Percentiles rank a stretch among this genome's conserved stretches.
phyloP scores from a whole-genome alignment of 1,140 invertebrate species.

The Achroia grisella region DNA sequence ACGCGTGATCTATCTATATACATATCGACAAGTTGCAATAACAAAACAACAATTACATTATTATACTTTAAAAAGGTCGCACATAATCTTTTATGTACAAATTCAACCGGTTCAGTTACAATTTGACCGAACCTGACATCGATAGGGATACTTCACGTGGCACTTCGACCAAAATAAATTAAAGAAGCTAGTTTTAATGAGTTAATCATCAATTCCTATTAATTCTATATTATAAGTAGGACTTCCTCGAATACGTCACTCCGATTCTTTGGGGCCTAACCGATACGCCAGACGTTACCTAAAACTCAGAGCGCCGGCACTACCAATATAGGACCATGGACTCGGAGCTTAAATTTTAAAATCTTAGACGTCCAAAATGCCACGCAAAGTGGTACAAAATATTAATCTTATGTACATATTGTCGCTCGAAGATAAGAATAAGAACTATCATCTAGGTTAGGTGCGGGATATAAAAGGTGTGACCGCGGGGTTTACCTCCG shows the following conservation, averaged over 20 bases:
- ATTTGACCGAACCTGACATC: constrained; percentile 45
- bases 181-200: constrained; percentile 10
- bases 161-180: constrained; percentile 26
- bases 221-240: constrained; percentile 36
- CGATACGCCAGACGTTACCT: no score
- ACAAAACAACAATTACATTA: constrained; percentile 66
- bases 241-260: constrained; percentile 2
- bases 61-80: constrained; percentile 60
- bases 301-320: no score
- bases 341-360: not conserved
- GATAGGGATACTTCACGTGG: constrained; percentile 46
- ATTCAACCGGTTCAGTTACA: constrained; percentile 46
- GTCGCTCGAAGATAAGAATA: constrained; percentile 71
- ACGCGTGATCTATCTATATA: constrained; percentile 63
- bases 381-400: constrained; percentile 60
- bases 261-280: not conserved
- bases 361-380: constrained; percentile 19
- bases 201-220: constrained; percentile 42
- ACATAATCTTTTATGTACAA: constrained; percentile 59
- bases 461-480: constrained; percentile 44
- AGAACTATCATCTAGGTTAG: constrained; percentile 54
- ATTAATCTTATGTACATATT: constrained; percentile 75
- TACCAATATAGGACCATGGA: not conserved
- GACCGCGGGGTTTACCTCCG: constrained; percentile 59
- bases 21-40: constrained; percentile 67